A percentile compares a stretch with the other conserved stretches of the same genome.
Conservation (phyloP, 2,797 vertebrate species). For the Sebastes taczanowskii region DNA sequence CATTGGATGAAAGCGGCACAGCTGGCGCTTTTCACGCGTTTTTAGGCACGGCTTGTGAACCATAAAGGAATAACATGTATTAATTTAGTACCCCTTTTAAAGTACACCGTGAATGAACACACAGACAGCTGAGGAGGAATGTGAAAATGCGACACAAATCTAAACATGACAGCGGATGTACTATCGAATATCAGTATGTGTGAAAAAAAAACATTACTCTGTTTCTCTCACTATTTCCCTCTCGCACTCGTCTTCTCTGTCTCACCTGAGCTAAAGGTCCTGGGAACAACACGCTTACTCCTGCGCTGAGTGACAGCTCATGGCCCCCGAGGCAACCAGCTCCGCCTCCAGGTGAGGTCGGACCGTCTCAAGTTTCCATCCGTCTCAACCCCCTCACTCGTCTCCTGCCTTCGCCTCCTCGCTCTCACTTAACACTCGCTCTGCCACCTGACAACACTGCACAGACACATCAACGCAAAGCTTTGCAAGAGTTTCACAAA, state of each 20-base stretch:
- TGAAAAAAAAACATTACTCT: conserved; percentile 37
- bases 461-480: not conserved
- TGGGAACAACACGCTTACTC: conserved; percentile 71
- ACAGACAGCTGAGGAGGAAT: not conserved
- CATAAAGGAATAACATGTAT: no score
- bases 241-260: conserved; percentile 34
- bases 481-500: not conserved
- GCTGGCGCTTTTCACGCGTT: no score
- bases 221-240: conserved; percentile 28
- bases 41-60: no score
- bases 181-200: conserved; percentile 35
- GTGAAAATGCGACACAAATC: conserved; percentile 15
- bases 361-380: conserved; percentile 61
- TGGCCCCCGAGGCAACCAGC: conserved; percentile 64
- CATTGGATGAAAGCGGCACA: no score
- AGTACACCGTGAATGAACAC: not conserved
- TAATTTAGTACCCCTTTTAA: not conserved
- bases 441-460: conserved; percentile 36
- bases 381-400: conserved; percentile 34
- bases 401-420: conserved; percentile 42
- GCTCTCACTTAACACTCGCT: conserved; percentile 38
- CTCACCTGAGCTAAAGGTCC: conserved; percentile 77
- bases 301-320: conserved; percentile 71
- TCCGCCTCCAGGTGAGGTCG: conserved; percentile 76
- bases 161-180: conserved; percentile 19